Evolutionary conservation across 1,140 invertebrate species (phyloP).

Genomic region (Drosophila miranda): DNA sequence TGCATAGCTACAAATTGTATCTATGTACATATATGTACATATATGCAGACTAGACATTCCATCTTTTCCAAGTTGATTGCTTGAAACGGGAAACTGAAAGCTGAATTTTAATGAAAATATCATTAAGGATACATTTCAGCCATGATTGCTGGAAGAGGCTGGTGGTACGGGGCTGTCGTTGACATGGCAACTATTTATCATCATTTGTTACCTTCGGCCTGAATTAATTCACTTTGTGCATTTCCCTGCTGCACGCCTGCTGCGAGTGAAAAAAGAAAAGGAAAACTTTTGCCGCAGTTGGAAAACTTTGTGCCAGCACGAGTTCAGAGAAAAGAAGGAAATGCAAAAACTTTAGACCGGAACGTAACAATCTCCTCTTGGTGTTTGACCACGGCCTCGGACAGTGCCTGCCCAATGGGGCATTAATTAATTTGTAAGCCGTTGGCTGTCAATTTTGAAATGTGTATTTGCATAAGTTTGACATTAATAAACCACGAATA

Average conservation of each 20-base stretch:
- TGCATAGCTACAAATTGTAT: no score
- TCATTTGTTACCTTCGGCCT: constrained; percentile 33
- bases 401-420: constrained; percentile 31
- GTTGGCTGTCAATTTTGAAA: constrained; percentile 39
- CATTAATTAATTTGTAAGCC: constrained; percentile 42
- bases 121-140: neutral
- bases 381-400: constrained; percentile 19
- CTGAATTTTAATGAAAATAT: constrained; percentile 10
- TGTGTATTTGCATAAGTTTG: constrained; percentile 65
- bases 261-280: neutral
- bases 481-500: constrained; percentile 65
- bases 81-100: neutral
- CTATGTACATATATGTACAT: no score
- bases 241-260: constrained; percentile 29
- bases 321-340: constrained; percentile 18
- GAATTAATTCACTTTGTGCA: constrained; percentile 48
- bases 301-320: constrained; percentile 34
- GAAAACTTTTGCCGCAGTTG: constrained; percentile 13
- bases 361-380: constrained; percentile 18
- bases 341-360: constrained; percentile 22
- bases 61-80: neutral
- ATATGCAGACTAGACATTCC: no score
- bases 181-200: constrained; percentile 47
- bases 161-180: neutral
- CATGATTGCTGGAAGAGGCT: neutral